A percentile compares a stretch with the other conserved stretches of the same genome.
Conservation (phyloP, 2,113 vertebrate genomes). For the Phrynosoma platyrhinos region DNA sequence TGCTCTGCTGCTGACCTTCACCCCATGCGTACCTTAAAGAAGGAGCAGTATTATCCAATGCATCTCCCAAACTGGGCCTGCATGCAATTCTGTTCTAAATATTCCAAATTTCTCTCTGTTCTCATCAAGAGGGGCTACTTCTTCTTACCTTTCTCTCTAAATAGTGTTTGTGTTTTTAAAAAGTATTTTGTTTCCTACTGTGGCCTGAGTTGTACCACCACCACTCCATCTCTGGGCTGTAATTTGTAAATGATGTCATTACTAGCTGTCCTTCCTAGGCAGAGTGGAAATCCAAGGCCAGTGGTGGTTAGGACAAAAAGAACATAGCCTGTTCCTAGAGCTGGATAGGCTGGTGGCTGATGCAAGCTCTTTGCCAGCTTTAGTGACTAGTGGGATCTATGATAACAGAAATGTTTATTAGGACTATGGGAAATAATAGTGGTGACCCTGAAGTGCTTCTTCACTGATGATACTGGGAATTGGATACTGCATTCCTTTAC, state of each 20-base stretch:
- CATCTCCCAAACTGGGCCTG: background rate
- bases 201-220: background rate
- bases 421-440: background rate
- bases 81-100: background rate
- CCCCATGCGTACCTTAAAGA: background rate
- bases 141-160: background rate
- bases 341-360: background rate
- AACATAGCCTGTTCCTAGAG: background rate
- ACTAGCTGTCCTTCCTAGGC: fast-evolving
- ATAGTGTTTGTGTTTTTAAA: background rate
- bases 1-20: background rate
- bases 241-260: conserved; percentile 1
- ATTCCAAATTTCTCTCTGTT: background rate
- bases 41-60: background rate
- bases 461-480: background rate
- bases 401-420: background rate
- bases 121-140: background rate
- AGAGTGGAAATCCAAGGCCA: background rate
- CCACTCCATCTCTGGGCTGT: background rate
- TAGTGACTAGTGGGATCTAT: background rate
- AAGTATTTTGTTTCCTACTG: background rate
- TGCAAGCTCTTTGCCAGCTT: background rate
- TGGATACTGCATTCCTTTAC: background rate
- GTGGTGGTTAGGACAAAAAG: background rate
- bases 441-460: background rate